A percentile compares a stretch with the other conserved stretches of the same genome.
phyloP scores from a whole-genome alignment of 2,113 vertebrate genomes.

The Chinchilla lanigera region DNA sequence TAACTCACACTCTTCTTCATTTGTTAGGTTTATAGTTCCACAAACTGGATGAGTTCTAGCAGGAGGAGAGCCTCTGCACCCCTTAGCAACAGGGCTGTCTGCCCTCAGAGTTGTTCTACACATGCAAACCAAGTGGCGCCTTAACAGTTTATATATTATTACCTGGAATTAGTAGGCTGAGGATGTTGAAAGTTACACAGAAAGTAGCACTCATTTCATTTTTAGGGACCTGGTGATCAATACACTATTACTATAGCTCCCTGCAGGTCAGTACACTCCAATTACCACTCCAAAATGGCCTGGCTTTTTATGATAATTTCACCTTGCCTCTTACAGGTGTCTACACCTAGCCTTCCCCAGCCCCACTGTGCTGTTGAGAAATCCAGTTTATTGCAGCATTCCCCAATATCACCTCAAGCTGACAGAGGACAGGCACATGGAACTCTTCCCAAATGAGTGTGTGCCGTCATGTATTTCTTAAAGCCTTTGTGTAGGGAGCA shows the following conservation, averaged over 20 bases:
- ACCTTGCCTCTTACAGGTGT: not conserved
- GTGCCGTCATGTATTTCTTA: not conserved
- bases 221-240: not conserved
- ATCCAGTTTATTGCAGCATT: not conserved
- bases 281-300: not conserved
- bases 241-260: not conserved
- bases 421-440: not conserved
- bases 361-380: not conserved
- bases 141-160: not conserved
- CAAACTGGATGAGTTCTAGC: not conserved
- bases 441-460: not conserved
- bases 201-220: not conserved
- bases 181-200: not conserved
- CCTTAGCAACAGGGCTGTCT: not conserved
- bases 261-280: not conserved
- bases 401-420: not conserved
- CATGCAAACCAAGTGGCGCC: not conserved
- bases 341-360: not conserved
- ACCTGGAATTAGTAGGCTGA: not conserved
- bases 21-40: not conserved
- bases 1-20: not conserved
- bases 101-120: not conserved
- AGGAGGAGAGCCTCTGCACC: not conserved
- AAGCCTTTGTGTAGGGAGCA: not conserved
- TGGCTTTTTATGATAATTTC: not conserved